A percentile compares a stretch with the other conserved stretches of the same genome.
phyloP scores from a whole-genome alignment of 2,888 invertebrate species.

The Acanthosoma haemorrhoidale region DNA sequence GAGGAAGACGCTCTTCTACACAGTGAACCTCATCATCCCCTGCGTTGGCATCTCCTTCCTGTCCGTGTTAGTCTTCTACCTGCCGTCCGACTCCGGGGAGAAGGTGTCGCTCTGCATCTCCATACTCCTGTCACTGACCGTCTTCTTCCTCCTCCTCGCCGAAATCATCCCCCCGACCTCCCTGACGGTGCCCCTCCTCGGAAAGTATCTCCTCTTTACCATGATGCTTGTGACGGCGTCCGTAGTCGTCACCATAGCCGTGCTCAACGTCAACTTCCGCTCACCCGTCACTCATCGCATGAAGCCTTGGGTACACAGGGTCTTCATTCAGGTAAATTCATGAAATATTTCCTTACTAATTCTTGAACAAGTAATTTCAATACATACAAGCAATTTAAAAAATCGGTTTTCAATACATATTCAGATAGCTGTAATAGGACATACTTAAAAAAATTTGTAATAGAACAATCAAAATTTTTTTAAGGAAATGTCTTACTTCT shows the following conservation, averaged over 20 bases:
- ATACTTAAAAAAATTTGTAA: too few relatives aligned
- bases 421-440: too few relatives aligned
- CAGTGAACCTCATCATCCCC: conserved; percentile 93
- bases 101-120: conserved; percentile 93
- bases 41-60: conserved; percentile 96
- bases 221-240: conserved; percentile 91
- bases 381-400: too few relatives aligned
- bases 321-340: conserved; percentile 53
- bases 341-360: too few relatives aligned
- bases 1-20: conserved; percentile 94
- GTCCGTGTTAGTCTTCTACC: conserved; percentile 93
- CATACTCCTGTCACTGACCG: conserved; percentile 84
- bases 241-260: conserved; percentile 88
- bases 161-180: conserved; percentile 94
- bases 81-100: conserved; percentile 96
- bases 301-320: conserved; percentile 72
- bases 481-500: too few relatives aligned
- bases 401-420: too few relatives aligned
- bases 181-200: conserved; percentile 82
- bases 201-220: conserved; percentile 88
- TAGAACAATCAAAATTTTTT: too few relatives aligned
- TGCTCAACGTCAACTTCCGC: conserved; percentile 83
- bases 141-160: conserved; percentile 87
- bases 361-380: too few relatives aligned
- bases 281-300: conserved; percentile 89